A percentile compares a stretch with the other conserved stretches of the same genome.
Evolutionary conservation across 2,113 vertebrate species (phyloP).

Genomic region (Chionis minor): DNA sequence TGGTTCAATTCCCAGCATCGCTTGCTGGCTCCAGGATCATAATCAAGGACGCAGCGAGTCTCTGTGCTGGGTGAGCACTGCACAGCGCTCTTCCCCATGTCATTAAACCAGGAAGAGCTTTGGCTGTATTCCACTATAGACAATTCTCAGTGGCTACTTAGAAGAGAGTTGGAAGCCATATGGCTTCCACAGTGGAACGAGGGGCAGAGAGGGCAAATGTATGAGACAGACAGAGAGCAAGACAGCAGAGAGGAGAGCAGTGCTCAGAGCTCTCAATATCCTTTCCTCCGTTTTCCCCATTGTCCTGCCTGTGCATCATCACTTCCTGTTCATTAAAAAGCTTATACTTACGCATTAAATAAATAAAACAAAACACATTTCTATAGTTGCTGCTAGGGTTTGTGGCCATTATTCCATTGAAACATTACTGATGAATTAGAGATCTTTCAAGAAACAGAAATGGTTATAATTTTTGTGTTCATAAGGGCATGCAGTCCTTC

Average conservation of each 20-base stretch:
- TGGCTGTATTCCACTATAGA: constrained; percentile 40
- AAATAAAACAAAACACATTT: neutral
- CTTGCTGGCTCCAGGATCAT: constrained; percentile 51
- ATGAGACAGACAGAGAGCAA: constrained; percentile 5
- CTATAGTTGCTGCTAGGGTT: neutral
- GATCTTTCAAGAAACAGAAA: neutral
- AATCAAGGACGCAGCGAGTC: constrained; percentile 55
- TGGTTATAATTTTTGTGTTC: neutral
- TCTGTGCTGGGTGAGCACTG: constrained; percentile 61
- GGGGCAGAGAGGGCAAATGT: constrained; percentile 60
- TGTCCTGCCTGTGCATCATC: neutral
- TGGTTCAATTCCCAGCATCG: constrained; percentile 57
- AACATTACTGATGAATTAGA: neutral
- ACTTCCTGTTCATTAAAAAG: neutral
- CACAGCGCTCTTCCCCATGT: constrained; percentile 36
- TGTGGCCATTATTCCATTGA: neutral
- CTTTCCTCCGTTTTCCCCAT: neutral
- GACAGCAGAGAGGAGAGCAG: constrained; percentile 40
- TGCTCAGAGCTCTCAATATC: neutral
- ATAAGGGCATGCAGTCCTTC: neutral
- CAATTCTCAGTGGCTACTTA: constrained; percentile 53
- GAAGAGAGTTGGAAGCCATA: constrained; percentile 49
- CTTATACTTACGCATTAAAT: neutral
- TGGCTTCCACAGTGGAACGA: constrained; percentile 60
- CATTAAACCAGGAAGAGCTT: constrained; percentile 50